phyloP scores from a whole-genome alignment of 1,140 invertebrate species.

The Drosophila kanapiae region DNA sequence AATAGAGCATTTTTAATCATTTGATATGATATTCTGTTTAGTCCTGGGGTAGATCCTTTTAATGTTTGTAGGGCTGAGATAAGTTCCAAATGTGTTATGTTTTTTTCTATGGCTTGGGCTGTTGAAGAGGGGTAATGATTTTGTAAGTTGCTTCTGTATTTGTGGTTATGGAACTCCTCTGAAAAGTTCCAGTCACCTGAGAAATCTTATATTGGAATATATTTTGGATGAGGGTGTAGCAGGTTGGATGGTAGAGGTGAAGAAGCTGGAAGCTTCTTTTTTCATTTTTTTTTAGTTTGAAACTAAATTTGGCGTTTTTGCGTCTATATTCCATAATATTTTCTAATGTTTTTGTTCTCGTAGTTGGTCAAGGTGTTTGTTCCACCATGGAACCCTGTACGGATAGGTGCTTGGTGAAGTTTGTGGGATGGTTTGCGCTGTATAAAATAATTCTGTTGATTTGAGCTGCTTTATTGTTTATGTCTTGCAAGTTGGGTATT shows the following conservation, averaged over 20 bases:
- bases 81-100: background rate
- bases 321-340: constrained; percentile 17
- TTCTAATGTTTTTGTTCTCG: constrained; percentile 4
- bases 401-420: constrained; percentile 8
- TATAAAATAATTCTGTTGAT: constrained; percentile 19
- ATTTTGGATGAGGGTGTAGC: constrained; percentile 1
- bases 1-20: constrained; percentile 4
- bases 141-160: background rate
- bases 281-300: constrained; percentile 9
- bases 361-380: constrained; percentile 17
- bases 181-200: background rate
- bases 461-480: constrained; percentile 20
- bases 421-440: constrained; percentile 26
- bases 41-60: background rate
- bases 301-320: constrained; percentile 11
- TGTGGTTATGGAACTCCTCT: constrained; percentile 8
- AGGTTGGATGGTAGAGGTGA: constrained; percentile 12
- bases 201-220: background rate
- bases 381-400: constrained; percentile 13
- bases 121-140: background rate
- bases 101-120: background rate
- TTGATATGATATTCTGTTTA: constrained; percentile 12
- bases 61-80: constrained; percentile 1
- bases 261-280: constrained; percentile 8
- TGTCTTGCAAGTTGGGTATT: background rate